phyloP scores from a whole-genome alignment of 2,888 invertebrate species.

The Phasia obesa region DNA sequence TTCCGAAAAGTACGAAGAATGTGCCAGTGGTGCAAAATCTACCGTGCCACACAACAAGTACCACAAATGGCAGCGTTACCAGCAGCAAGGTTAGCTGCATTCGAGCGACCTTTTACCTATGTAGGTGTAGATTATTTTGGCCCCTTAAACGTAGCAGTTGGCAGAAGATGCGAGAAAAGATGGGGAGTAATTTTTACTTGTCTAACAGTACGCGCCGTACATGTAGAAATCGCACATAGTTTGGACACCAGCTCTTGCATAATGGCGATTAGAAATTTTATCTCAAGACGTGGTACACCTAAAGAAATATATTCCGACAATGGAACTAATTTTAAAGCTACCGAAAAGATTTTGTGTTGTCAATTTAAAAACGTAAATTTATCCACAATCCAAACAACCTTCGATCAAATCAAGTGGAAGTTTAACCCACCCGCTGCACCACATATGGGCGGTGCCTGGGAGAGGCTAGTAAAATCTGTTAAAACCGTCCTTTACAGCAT shows the following conservation, averaged over 20 bases:
- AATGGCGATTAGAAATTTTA: slow-evolving; percentile 64
- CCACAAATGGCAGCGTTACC: slow-evolving; percentile 35
- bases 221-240: slow-evolving; percentile 67
- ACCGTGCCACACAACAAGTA: slow-evolving; percentile 37
- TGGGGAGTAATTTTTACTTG: slow-evolving; percentile 66
- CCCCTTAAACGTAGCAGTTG: slow-evolving; percentile 47
- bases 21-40: slow-evolving; percentile 66
- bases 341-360: slow-evolving; percentile 1
- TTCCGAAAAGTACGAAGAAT: slow-evolving; percentile 53
- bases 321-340: slow-evolving; percentile 18
- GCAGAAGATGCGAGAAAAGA: slow-evolving; percentile 58
- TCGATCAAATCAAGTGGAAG: slow-evolving; percentile 54
- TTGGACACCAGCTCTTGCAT: slow-evolving; percentile 66
- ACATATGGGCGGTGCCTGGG: slow-evolving; percentile 67
- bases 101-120: slow-evolving; percentile 53
- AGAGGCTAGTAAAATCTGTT: slow-evolving; percentile 63
- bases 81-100: slow-evolving; percentile 43
- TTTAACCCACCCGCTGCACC: slow-evolving; percentile 64
- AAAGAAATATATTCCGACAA: slow-evolving; percentile 63
- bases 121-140: slow-evolving; percentile 39
- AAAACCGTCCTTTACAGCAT: slow-evolving; percentile 50
- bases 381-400: slow-evolving; percentile 19
- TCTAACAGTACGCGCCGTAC: slow-evolving; percentile 61
- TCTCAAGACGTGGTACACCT: slow-evolving; percentile 58
- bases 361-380: slow-evolving; percentile 39